A percentile compares a stretch with the other conserved stretches of the same genome.
Evolutionary conservation across 2,113 vertebrate species (phyloP).

Genomic region (Echinops telfairi): DNA sequence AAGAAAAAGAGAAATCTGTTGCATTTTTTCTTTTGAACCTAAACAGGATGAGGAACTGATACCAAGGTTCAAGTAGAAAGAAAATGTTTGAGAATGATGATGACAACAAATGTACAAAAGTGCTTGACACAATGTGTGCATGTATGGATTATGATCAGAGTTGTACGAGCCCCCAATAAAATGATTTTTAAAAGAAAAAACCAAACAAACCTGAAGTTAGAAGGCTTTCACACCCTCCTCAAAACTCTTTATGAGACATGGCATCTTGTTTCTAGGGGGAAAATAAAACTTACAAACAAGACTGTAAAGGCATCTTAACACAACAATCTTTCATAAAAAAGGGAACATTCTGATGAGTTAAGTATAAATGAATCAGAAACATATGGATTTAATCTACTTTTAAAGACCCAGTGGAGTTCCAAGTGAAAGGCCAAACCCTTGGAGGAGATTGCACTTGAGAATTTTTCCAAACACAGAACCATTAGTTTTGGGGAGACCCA

Average conservation of each 20-base stretch:
- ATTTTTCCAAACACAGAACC: slow-evolving; percentile 59
- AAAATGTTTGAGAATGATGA: too few relatives aligned
- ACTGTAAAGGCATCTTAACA: slow-evolving; percentile 69
- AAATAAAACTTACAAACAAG: slow-evolving; percentile 70
- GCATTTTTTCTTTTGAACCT: slow-evolving; percentile 28
- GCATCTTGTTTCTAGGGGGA: slow-evolving; percentile 52
- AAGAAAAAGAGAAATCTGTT: neutral
- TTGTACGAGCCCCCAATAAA: too few relatives aligned
- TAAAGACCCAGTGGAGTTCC: slow-evolving; percentile 64
- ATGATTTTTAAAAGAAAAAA: too few relatives aligned
- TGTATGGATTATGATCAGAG: too few relatives aligned
- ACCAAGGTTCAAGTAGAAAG: too few relatives aligned
- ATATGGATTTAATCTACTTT: slow-evolving; percentile 77
- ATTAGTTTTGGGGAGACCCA: slow-evolving; percentile 29
- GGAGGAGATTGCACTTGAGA: slow-evolving; percentile 53
- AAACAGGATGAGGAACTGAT: neutral
- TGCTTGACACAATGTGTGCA: too few relatives aligned
- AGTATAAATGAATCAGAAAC: slow-evolving; percentile 82
- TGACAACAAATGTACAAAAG: too few relatives aligned
- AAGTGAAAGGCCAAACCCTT: slow-evolving; percentile 54
- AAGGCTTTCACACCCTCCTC: neutral
- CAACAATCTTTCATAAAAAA: slow-evolving; percentile 70
- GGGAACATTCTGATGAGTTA: slow-evolving; percentile 72
- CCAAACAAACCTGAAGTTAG: neutral
- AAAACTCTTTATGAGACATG: neutral